Conservation (phyloP, 2,113 vertebrate species). For the Grallaria varia region DNA sequence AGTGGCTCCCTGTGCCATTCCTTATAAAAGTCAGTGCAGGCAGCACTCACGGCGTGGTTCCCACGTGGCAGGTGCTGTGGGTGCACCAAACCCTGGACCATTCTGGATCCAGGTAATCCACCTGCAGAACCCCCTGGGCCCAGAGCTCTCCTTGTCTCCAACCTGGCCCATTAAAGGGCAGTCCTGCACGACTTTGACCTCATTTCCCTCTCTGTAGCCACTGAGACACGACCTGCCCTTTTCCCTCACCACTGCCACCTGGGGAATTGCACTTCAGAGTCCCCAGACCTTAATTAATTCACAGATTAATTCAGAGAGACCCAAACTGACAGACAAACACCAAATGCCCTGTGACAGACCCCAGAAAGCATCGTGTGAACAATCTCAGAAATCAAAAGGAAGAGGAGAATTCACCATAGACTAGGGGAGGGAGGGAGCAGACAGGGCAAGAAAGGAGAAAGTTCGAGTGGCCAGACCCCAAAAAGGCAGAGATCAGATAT, state of each 20-base stretch:
- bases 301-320: not conserved
- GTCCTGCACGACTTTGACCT: not conserved
- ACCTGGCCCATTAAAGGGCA: not conserved
- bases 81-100: not conserved
- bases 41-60: not conserved
- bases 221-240: not conserved
- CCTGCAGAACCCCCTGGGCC: not conserved
- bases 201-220: not conserved
- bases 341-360: not conserved
- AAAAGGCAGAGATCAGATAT: slow-evolving; percentile 58
- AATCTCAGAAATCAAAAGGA: slow-evolving; percentile 31
- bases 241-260: not conserved
- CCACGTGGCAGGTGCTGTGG: not conserved
- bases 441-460: not conserved
- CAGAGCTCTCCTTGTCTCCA: not conserved
- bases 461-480: slow-evolving; percentile 10
- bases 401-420: slow-evolving; percentile 45
- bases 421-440: not conserved
- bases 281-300: not conserved
- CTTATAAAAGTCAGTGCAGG: not conserved
- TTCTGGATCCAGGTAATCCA: not conserved
- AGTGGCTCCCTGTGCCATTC: not conserved
- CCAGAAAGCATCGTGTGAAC: not conserved
- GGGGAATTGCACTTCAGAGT: not conserved
- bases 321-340: not conserved